Percentiles rank a stretch among this genome's conserved stretches.
Evolutionary conservation across 2,888 invertebrate genomes (phyloP).

Genomic region (Brachyopa scutellaris): DNA sequence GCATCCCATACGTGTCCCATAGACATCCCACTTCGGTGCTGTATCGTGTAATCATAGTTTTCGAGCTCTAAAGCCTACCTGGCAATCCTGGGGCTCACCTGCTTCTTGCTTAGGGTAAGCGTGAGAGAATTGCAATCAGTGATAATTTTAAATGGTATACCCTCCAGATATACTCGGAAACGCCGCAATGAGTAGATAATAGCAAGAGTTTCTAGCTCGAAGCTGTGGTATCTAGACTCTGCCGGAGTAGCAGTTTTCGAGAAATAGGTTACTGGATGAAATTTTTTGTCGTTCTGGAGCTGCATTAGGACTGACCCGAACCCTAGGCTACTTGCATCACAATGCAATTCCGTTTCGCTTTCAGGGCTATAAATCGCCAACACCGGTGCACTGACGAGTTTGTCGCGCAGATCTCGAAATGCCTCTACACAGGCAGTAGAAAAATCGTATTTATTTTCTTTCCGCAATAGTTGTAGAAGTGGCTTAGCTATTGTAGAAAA

Average conservation of each 20-base stretch:
- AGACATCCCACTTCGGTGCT: constrained; percentile 77
- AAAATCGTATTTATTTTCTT: too few species aligned
- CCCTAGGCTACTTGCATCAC: constrained; percentile 73
- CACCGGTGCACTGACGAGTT: too few species aligned
- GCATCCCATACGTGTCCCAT: constrained; percentile 77
- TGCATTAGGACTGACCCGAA: constrained; percentile 20
- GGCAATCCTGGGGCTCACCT: constrained; percentile 75
- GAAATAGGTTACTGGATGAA: constrained; percentile 23
- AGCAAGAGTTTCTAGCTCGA: constrained; percentile 75
- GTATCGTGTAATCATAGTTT: too few species aligned
- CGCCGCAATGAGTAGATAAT: constrained; percentile 74
- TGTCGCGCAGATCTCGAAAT: too few species aligned
- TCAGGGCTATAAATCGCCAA: too few species aligned
- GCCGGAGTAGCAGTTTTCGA: constrained; percentile 72
- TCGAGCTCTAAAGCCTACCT: too few species aligned
- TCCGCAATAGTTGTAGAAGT: too few species aligned
- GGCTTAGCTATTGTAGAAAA: too few species aligned
- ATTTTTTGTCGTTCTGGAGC: constrained; percentile 11
- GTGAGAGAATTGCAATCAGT: too few species aligned
- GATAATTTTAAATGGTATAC: constrained; percentile 34
- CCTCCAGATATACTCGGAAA: constrained; percentile 39
- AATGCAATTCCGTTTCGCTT: constrained; percentile 76
- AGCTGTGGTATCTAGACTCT: constrained; percentile 75
- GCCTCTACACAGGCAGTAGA: too few species aligned
- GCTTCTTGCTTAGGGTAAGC: too few species aligned